Evolutionary conservation across 2,888 invertebrate genomes (phyloP).

Genomic region (Drosophila quinaria): DNA sequence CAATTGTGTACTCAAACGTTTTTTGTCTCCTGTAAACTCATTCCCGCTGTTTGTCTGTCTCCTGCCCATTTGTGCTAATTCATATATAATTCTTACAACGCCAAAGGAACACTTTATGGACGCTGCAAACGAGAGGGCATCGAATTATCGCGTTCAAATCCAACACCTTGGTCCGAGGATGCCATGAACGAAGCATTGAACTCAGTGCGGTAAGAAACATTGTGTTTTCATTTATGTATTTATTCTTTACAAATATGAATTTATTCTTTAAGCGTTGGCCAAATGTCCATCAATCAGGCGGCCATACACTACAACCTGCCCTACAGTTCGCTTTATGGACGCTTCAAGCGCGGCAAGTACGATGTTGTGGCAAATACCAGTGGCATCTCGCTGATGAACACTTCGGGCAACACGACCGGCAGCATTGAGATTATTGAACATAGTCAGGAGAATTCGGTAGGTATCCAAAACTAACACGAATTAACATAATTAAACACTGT

Average conservation of each 20-base stretch:
- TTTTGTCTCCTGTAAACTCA: background rate
- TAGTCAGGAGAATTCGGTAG: constrained; percentile 86
- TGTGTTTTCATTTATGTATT: background rate
- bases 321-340: constrained; percentile 94
- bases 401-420: constrained; percentile 84
- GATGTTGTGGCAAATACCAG: constrained; percentile 86
- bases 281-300: constrained; percentile 97
- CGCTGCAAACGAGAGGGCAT: constrained; percentile 96
- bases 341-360: constrained; percentile 95
- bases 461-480: constrained; percentile 36
- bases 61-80: constrained; percentile 40
- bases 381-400: constrained; percentile 83
- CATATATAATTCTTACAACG: constrained; percentile 36
- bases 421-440: constrained; percentile 86
- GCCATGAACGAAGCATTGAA: constrained; percentile 96
- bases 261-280: constrained; percentile 89
- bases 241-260: background rate
- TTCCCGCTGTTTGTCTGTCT: background rate
- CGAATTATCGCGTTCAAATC: constrained; percentile 94
- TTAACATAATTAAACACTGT: background rate
- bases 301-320: constrained; percentile 96
- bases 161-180: constrained; percentile 97
- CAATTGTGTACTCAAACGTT: background rate
- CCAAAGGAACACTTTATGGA: constrained; percentile 92
- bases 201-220: constrained; percentile 90